These are phyloP conservation scores for Rhopalosiphum padi DNA, from an alignment of 1,140 invertebrate genomes.

Conservation along the genomic window DNA sequence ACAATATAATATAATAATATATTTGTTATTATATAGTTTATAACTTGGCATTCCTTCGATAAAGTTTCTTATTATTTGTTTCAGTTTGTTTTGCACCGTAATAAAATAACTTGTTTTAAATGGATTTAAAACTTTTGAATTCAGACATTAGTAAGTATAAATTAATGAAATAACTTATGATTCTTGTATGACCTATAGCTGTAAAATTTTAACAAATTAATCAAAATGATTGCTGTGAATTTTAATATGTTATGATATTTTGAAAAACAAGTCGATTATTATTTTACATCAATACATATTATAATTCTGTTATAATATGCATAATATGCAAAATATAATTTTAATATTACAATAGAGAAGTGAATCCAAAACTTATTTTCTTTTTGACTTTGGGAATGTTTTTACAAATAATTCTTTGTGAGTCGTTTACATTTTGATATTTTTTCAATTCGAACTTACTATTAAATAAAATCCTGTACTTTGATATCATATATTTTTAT, in stretches of 20 bases:
- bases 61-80: not conserved
- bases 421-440: not conserved
- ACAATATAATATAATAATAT: not conserved
- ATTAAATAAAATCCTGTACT: not conserved
- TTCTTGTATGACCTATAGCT: not conserved
- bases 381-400: not conserved
- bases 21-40: not conserved
- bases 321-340: not conserved
- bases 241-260: not conserved
- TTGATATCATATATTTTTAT: too few relatives aligned
- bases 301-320: too few relatives aligned
- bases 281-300: too few relatives aligned
- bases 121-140: not conserved
- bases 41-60: not conserved
- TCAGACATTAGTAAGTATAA: not conserved
- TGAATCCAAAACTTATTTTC: not conserved
- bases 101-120: not conserved
- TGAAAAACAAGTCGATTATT: not conserved
- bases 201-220: not conserved
- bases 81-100: not conserved
- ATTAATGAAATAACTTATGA: not conserved
- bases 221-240: not conserved
- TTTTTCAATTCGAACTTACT: not conserved
- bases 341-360: not conserved
- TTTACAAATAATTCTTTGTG: not conserved